Conservation (phyloP, 1,140 invertebrate species). For the Araneus ventricosus region DNA sequence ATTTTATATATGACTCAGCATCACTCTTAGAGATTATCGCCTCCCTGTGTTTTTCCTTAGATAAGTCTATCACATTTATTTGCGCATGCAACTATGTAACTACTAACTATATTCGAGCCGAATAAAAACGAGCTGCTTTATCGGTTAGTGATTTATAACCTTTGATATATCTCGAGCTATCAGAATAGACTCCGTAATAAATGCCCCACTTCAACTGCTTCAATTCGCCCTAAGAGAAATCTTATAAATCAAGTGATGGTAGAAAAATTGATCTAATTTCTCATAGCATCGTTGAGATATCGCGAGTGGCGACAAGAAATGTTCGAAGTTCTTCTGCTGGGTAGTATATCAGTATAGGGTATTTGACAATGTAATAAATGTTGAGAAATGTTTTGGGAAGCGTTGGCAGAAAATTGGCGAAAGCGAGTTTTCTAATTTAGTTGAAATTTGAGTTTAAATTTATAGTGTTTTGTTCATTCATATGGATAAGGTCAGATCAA, state of each 20-base stretch:
- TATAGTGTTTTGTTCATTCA: no score
- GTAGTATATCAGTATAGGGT: no score
- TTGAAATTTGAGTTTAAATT: no score
- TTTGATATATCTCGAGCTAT: not conserved
- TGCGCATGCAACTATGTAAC: not conserved
- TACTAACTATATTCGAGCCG: not conserved
- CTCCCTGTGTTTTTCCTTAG: not conserved
- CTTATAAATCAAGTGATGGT: not conserved
- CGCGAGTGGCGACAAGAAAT: not conserved
- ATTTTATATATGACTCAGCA: no score
- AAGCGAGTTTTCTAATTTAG: no score
- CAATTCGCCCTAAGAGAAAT: not conserved
- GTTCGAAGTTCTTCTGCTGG: not conserved
- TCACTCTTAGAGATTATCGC: no score
- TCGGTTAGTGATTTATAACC: not conserved
- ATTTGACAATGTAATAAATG: no score
- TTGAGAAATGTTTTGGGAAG: no score
- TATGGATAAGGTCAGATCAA: no score
- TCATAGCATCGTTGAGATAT: not conserved
- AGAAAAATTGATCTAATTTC: not conserved
- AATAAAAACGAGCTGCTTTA: not conserved
- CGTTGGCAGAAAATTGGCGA: no score
- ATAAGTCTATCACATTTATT: not conserved
- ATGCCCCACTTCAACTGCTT: not conserved
- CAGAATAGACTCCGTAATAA: not conserved